A percentile compares a stretch with the other conserved stretches of the same genome.
These are phyloP conservation scores for Homalodisca vitripennis DNA, from an alignment of 1,140 invertebrate species.

Conservation along the genomic window DNA sequence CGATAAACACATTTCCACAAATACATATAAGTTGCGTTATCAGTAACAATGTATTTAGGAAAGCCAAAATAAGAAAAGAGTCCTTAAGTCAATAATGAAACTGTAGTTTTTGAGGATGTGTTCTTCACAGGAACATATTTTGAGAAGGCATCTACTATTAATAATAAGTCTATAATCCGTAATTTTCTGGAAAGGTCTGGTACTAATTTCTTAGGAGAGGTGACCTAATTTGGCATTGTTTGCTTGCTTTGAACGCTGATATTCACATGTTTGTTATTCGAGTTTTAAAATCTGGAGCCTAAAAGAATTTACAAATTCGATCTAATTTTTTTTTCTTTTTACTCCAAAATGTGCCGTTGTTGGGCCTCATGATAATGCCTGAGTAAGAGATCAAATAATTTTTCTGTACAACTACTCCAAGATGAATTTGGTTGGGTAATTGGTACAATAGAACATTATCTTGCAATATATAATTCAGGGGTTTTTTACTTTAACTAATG, in stretches of 20 bases:
- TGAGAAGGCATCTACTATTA: conserved; percentile 8
- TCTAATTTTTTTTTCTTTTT: not conserved
- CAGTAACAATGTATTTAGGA: no score
- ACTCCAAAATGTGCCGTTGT: not conserved
- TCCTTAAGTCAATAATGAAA: no score
- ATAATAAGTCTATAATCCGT: not conserved
- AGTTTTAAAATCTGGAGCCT: not conserved
- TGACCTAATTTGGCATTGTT: not conserved
- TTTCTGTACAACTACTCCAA: not conserved
- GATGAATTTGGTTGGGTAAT: not conserved
- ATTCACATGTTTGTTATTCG: not conserved
- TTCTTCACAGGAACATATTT: conserved; percentile 12
- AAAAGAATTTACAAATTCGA: not conserved
- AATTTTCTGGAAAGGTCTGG: not conserved
- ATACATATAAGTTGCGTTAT: no score
- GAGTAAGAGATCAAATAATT: not conserved
- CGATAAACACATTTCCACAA: no score
- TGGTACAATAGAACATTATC: not conserved
- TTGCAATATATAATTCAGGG: not conserved
- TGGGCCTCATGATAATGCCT: conserved; percentile 8
- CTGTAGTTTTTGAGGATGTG: no score
- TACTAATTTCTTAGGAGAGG: not conserved
- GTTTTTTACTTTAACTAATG: not conserved
- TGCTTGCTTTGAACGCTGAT: not conserved
- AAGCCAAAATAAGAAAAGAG: no score